Percentiles rank a stretch among this genome's conserved stretches.
Evolutionary conservation across 92 coral and sea anemone species (phyloP).

Genomic region (Siderastrea siderea): DNA sequence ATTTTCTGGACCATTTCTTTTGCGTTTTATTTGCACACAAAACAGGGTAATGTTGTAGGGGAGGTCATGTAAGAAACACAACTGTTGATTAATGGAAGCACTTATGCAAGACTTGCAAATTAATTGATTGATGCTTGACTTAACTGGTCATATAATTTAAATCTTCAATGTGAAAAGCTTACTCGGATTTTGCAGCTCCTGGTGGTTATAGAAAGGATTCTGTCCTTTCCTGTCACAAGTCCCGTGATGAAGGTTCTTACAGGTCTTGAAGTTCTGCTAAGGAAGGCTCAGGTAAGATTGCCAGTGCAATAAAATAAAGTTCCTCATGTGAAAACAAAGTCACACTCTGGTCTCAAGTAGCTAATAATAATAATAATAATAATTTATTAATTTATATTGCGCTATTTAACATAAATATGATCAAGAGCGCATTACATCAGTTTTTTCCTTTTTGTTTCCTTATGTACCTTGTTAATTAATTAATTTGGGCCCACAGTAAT

Average conservation of each 20-base stretch:
- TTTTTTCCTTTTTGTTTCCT: no score
- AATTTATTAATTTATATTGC: no score
- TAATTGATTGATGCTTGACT: background rate
- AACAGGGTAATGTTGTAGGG: no score
- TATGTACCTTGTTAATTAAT: no score
- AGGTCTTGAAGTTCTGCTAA: constrained; percentile 91
- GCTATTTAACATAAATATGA: no score
- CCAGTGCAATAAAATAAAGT: background rate
- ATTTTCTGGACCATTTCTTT: no score
- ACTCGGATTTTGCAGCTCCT: constrained; percentile 81
- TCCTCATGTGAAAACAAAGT: background rate
- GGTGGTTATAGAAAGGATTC: constrained; percentile 73
- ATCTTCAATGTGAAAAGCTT: background rate
- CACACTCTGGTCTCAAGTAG: no score
- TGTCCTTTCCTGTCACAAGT: constrained; percentile 91
- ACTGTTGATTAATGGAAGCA: background rate
- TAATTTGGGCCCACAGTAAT: no score
- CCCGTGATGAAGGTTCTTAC: constrained; percentile 93
- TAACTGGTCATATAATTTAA: background rate
- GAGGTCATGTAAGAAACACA: background rate
- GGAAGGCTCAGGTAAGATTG: constrained; percentile 91
- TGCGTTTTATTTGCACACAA: no score
- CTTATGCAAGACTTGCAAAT: background rate
- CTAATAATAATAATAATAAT: no score
- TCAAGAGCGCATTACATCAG: no score